Percentiles rank a stretch among this genome's conserved stretches.
phyloP scores from a whole-genome alignment of 2,113 vertebrate genomes.

The Charina bottae region DNA sequence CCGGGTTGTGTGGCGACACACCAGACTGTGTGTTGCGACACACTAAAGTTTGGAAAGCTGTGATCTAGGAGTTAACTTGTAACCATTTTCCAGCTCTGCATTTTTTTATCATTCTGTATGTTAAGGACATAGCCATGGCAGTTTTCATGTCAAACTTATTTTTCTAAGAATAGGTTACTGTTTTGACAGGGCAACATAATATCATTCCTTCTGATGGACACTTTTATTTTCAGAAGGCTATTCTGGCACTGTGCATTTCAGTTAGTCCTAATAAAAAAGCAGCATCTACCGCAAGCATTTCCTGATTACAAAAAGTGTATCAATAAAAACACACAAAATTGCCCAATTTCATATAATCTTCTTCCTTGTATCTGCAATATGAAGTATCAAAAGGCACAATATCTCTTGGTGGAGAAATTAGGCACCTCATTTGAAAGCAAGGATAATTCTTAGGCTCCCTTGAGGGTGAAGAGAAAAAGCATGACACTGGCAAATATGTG shows the following conservation, averaged over 20 bases:
- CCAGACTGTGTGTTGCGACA: too few relatives aligned
- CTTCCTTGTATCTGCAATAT: not conserved
- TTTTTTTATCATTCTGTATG: not conserved
- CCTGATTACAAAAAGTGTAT: not conserved
- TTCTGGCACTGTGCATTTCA: constrained; percentile 22
- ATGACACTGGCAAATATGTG: not conserved
- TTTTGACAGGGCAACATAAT: not conserved
- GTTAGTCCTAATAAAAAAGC: constrained; percentile 12
- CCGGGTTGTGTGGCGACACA: too few relatives aligned
- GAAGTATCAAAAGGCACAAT: not conserved
- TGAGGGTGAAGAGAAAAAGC: not conserved
- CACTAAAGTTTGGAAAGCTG: too few relatives aligned
- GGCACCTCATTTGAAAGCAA: constrained; percentile 33
- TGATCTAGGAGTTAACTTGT: not conserved
- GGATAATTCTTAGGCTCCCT: constrained; percentile 16
- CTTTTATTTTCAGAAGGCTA: not conserved
- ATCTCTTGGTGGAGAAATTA: constrained; percentile 28
- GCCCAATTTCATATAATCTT: constrained; percentile 18
- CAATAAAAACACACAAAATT: constrained; percentile 19
- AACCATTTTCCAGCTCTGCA: not conserved
- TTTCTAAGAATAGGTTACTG: not conserved
- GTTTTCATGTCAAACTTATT: not conserved
- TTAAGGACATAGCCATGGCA: not conserved
- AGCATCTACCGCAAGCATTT: constrained; percentile 3
- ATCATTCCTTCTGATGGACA: not conserved